Percentiles rank a stretch among this genome's conserved stretches.
These are phyloP conservation scores for Tragulus kanchil DNA, from an alignment of 2,113 vertebrate species.

Conservation along the genomic window DNA sequence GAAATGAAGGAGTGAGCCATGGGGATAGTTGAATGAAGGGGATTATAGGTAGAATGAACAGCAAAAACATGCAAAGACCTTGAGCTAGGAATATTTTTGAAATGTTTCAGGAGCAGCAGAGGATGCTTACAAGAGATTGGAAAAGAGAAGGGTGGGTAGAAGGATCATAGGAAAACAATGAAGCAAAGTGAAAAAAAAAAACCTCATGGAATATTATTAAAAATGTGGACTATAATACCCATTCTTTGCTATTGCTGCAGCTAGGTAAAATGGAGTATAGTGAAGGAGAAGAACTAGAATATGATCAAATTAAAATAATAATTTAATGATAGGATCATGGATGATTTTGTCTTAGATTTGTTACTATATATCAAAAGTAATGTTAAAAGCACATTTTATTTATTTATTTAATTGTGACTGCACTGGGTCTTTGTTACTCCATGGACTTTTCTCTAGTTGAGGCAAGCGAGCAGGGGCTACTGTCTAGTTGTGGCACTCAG, in stretches of 20 bases:
- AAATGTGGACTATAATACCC: slow-evolving; percentile 2
- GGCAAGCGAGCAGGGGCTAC: background rate
- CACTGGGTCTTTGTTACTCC: background rate
- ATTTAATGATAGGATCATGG: slow-evolving; percentile 14
- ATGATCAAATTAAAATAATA: background rate
- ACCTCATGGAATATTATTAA: background rate
- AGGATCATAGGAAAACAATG: slow-evolving; percentile 6
- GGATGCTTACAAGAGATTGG: background rate
- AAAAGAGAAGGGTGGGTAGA: background rate
- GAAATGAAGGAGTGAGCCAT: background rate
- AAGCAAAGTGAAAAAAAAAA: slow-evolving; percentile 41
- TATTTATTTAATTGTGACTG: background rate
- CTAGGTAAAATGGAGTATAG: slow-evolving; percentile 4
- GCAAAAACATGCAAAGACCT: background rate
- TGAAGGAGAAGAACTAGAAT: slow-evolving; percentile 31
- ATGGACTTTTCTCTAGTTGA: background rate
- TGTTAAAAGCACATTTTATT: background rate
- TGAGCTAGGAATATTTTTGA: background rate
- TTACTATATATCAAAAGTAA: slow-evolving; percentile 3
- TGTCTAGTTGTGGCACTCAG: background rate
- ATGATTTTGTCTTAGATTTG: slow-evolving; percentile 25
- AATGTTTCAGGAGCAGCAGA: slow-evolving; percentile 1
- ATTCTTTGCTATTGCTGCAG: slow-evolving; percentile 35
- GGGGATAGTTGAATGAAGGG: background rate
- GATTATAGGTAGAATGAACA: background rate